Evolutionary conservation across 2,113 vertebrate species (phyloP).

Genomic region (Myotis davidii): DNA sequence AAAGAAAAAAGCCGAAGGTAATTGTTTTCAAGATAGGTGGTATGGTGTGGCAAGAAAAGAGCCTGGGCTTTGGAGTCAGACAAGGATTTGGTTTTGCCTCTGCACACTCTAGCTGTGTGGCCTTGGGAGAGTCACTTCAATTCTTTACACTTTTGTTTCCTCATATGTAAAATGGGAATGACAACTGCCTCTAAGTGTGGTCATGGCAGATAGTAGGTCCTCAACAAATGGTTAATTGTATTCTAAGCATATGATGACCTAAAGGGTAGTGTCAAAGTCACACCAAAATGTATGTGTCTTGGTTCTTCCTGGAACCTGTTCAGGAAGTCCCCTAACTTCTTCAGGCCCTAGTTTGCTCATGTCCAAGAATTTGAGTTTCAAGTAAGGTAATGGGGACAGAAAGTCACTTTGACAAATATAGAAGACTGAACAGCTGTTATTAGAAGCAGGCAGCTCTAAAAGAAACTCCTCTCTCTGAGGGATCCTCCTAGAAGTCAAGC

Average conservation of each 20-base stretch:
- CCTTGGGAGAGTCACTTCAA: background rate
- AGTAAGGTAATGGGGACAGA: background rate
- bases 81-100: constrained; percentile 8
- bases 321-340: background rate
- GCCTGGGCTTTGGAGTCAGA: background rate
- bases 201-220: background rate
- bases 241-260: background rate
- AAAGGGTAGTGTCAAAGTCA: background rate
- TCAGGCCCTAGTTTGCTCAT: background rate
- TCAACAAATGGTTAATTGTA: constrained; percentile 8
- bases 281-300: background rate
- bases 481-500: constrained; percentile 28
- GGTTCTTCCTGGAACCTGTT: background rate
- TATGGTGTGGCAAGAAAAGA: background rate
- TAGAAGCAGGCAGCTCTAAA: constrained; percentile 23
- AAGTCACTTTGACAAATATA: constrained; percentile 4
- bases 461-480: background rate
- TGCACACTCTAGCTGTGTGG: background rate
- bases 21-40: background rate
- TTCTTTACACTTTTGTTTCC: constrained; percentile 8
- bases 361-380: background rate
- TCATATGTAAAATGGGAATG: constrained; percentile 12
- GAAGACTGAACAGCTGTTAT: background rate
- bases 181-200: background rate
- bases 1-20: background rate